phyloP scores from a whole-genome alignment of 2,113 vertebrate genomes.

The Scortum barcoo region DNA sequence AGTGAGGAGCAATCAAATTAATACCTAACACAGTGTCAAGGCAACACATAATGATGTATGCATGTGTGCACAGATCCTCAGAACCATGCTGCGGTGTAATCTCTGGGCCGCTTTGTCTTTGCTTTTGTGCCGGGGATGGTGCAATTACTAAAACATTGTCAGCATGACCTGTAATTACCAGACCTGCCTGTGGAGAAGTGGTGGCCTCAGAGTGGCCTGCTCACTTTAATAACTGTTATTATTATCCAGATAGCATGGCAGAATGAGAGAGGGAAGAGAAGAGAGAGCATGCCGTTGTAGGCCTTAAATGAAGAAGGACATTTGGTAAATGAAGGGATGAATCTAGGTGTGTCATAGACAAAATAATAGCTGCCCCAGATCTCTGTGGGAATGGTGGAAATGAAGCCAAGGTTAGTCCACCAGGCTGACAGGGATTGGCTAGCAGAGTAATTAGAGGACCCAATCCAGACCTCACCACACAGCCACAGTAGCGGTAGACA shows the following conservation, averaged over 20 bases:
- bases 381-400: conserved; percentile 62
- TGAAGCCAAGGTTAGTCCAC: conserved; percentile 58
- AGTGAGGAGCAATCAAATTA: conserved; percentile 53
- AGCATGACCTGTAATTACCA: conserved; percentile 83
- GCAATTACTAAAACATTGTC: conserved; percentile 82
- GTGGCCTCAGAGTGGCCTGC: conserved; percentile 70
- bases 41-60: conserved; percentile 57
- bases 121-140: conserved; percentile 70
- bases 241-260: conserved; percentile 74
- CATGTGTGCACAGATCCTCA: conserved; percentile 41
- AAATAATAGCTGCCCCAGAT: conserved; percentile 64
- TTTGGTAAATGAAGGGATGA: conserved; percentile 67
- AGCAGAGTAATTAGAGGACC: conserved; percentile 70
- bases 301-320: conserved; percentile 65
- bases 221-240: conserved; percentile 85
- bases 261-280: conserved; percentile 57
- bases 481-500: conserved; percentile 69
- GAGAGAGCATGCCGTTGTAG: conserved; percentile 46
- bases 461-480: conserved; percentile 75
- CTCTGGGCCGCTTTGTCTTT: conserved; percentile 68
- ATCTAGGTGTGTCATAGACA: conserved; percentile 72
- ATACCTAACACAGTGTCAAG: conserved; percentile 54
- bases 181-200: conserved; percentile 73
- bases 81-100: conserved; percentile 61
- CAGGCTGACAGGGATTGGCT: conserved; percentile 64